These are phyloP conservation scores for Oophaga sylvatica DNA, from an alignment of 2,797 vertebrate species.

Conservation along the genomic window DNA sequence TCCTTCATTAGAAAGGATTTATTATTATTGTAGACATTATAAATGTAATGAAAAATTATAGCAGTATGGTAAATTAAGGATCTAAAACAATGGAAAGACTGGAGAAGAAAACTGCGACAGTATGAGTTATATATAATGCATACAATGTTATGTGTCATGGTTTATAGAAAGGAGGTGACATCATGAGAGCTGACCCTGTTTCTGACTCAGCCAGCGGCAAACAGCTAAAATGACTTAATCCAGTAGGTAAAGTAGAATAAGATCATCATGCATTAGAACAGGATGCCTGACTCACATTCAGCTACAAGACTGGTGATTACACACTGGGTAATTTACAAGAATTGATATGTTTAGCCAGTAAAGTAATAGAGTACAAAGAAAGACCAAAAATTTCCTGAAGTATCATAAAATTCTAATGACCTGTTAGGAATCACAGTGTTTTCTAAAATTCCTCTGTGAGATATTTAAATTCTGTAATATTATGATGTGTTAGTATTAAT, in stretches of 20 bases:
- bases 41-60: neutral
- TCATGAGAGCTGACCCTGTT: slow-evolving; percentile 6
- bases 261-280: neutral
- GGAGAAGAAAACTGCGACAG: neutral
- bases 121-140: neutral
- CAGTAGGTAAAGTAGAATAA: slow-evolving; percentile 18
- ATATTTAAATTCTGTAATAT: too few relatives aligned
- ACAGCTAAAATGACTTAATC: slow-evolving; percentile 31
- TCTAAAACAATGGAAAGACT: neutral
- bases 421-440: too few relatives aligned
- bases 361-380: neutral
- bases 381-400: too few relatives aligned
- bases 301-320: neutral
- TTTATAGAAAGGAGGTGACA: neutral
- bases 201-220: slow-evolving; percentile 17
- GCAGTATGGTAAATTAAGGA: too few relatives aligned
- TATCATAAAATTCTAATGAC: too few relatives aligned
- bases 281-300: slow-evolving; percentile 15
- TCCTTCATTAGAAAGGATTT: neutral
- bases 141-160: neutral
- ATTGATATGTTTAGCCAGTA: neutral
- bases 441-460: too few relatives aligned
- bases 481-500: too few relatives aligned
- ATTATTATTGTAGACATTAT: neutral
- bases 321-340: slow-evolving; percentile 5